A percentile compares a stretch with the other conserved stretches of the same genome.
Conservation (phyloP, 2,888 invertebrate genomes). For the Lottia gigantea region DNA sequence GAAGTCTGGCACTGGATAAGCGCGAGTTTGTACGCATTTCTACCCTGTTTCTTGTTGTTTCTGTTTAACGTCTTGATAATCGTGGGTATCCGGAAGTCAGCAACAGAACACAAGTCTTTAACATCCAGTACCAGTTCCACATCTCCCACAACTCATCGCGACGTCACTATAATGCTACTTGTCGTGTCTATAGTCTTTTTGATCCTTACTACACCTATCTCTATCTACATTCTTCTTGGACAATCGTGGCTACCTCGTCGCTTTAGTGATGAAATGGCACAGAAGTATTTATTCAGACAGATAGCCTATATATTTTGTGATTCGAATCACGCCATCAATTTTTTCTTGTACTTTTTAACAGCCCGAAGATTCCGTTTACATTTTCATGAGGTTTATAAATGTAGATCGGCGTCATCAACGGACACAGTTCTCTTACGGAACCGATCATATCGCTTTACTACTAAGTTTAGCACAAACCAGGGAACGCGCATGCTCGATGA, state of each 20-base stretch:
- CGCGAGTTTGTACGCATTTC: constrained; percentile 28
- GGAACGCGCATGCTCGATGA: background rate
- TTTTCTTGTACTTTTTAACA: constrained; percentile 34
- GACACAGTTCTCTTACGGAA: background rate
- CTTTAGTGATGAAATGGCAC: constrained; percentile 22
- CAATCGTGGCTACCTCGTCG: constrained; percentile 12
- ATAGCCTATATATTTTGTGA: constrained; percentile 32
- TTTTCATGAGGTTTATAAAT: constrained; percentile 27
- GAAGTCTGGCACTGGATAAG: constrained; percentile 31
- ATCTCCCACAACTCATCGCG: constrained; percentile 22
- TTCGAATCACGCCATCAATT: constrained; percentile 37
- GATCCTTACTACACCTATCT: constrained; percentile 32
- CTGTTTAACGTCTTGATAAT: constrained; percentile 34
- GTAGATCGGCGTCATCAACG: background rate
- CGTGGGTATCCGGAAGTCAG: constrained; percentile 23
- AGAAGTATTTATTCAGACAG: constrained; percentile 31
- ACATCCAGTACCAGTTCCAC: constrained; percentile 10
- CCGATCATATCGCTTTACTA: background rate
- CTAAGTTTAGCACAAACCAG: background rate
- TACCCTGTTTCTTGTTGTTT: constrained; percentile 31
- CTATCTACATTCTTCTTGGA: constrained; percentile 26
- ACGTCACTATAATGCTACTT: constrained; percentile 36
- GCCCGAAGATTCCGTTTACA: constrained; percentile 31
- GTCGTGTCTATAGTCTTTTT: constrained; percentile 32
- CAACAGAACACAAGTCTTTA: background rate